A percentile compares a stretch with the other conserved stretches of the same genome.
Evolutionary conservation across 92 coral and sea anemone genomes (phyloP).

Genomic region (Galaxea fascicularis): DNA sequence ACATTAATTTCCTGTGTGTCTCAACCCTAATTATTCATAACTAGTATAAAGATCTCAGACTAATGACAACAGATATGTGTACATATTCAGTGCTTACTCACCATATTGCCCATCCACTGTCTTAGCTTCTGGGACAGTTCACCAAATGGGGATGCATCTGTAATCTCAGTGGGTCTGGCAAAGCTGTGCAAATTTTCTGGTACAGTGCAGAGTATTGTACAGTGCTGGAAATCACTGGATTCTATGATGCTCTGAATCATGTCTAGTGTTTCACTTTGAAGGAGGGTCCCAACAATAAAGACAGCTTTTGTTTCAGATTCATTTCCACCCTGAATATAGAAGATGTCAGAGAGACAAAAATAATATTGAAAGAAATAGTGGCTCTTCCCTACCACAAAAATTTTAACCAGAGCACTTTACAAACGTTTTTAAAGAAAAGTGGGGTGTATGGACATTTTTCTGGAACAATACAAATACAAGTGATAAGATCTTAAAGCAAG

Average conservation of each 20-base stretch:
- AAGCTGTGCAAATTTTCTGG: conserved; percentile 83
- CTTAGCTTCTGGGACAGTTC: conserved; percentile 81
- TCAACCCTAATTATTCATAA: too few species aligned
- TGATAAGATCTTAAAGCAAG: too few species aligned
- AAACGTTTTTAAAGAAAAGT: too few species aligned
- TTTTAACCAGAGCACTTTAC: too few species aligned
- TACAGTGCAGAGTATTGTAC: conserved; percentile 82
- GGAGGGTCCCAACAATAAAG: conserved; percentile 82
- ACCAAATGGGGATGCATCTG: conserved; percentile 83
- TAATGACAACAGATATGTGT: too few species aligned
- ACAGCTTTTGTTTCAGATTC: conserved; percentile 96
- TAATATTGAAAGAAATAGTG: background rate
- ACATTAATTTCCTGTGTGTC: too few species aligned
- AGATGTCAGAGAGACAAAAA: background rate
- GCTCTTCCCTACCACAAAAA: background rate
- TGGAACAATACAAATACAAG: too few species aligned
- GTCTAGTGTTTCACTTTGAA: conserved; percentile 81
- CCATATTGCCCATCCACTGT: conserved; percentile 98
- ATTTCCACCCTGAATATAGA: conserved; percentile 79
- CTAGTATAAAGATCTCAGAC: too few species aligned
- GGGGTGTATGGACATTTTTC: too few species aligned
- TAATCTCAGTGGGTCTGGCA: conserved; percentile 64
- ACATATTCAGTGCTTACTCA: conserved; percentile 22
- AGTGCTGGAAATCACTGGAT: conserved; percentile 94
- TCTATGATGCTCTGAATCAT: conserved; percentile 78